phyloP scores from a whole-genome alignment of 2,888 invertebrate species.

The Coleophora deauratella region DNA sequence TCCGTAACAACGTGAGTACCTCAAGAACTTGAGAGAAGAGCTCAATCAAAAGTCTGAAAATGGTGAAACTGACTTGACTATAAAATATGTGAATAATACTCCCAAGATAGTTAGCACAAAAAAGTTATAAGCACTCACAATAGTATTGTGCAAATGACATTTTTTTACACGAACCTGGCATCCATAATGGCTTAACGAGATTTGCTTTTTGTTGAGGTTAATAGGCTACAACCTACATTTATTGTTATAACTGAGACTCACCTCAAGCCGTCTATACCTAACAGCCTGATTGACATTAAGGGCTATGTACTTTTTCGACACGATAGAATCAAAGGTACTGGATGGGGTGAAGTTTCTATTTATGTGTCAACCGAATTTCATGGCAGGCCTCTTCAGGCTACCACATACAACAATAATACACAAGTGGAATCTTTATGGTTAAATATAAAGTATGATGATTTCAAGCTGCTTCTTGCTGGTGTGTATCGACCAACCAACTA shows the following conservation, averaged over 20 bases:
- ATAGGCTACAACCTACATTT: conserved; percentile 8
- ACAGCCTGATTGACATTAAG: conserved; percentile 5
- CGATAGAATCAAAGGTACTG: conserved; percentile 5
- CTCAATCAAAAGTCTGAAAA: conserved; percentile 1
- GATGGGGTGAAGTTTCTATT: conserved; percentile 8
- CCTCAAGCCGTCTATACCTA: conserved; percentile 1
- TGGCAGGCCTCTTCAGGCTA: conserved; percentile 2
- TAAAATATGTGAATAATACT: conserved; percentile 4
- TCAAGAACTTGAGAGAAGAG: conserved; percentile 2
- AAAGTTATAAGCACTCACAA: conserved; percentile 1
- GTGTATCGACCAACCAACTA: conserved; percentile 7
- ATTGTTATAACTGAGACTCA: conserved; percentile 9
- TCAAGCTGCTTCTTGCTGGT: conserved; percentile 1
- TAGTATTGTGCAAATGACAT: background rate
- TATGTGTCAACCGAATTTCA: conserved; percentile 2
- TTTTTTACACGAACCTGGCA: conserved; percentile 11
- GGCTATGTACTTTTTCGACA: conserved; percentile 6
- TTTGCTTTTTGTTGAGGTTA: conserved; percentile 5
- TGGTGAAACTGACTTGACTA: conserved; percentile 4
- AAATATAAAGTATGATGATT: conserved; percentile 3
- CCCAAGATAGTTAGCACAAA: conserved; percentile 6
- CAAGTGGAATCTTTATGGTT: conserved; percentile 6
- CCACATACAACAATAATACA: conserved; percentile 2
- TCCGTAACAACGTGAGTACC: conserved; percentile 6
- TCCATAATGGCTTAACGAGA: conserved; percentile 11